A percentile compares a stretch with the other conserved stretches of the same genome.
Conservation (phyloP, 2,113 vertebrate species). For the Potamarius usumacintae region DNA sequence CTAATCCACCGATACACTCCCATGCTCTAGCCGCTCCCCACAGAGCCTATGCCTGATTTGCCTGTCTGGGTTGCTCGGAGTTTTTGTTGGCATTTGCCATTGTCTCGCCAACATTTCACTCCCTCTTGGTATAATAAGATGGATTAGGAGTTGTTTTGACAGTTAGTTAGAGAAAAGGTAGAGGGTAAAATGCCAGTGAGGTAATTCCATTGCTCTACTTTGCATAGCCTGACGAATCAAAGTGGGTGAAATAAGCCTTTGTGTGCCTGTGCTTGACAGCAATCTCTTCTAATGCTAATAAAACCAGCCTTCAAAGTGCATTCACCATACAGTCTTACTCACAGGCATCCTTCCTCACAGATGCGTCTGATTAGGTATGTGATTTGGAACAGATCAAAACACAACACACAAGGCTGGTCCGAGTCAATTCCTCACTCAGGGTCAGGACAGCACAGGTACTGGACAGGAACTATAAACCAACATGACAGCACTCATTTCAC, state of each 20-base stretch:
- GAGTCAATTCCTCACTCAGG: conserved; percentile 34
- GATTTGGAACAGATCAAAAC: conserved; percentile 32
- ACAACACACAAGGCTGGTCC: conserved; percentile 33
- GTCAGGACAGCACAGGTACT: conserved; percentile 49
- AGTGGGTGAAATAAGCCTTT: not conserved
- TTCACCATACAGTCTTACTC: not conserved
- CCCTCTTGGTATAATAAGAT: conserved; percentile 43
- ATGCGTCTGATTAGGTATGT: conserved; percentile 41
- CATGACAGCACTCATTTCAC: conserved; percentile 63
- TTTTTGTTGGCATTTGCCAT: conserved; percentile 51
- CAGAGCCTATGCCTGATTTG: conserved; percentile 34
- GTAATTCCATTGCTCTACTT: conserved; percentile 29
- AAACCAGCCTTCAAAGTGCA: conserved; percentile 14
- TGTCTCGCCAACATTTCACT: conserved; percentile 45
- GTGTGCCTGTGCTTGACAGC: conserved; percentile 2
- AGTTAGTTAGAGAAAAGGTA: conserved; percentile 42
- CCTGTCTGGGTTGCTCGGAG: conserved; percentile 30
- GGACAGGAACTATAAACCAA: conserved; percentile 66
- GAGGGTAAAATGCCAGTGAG: conserved; percentile 30
- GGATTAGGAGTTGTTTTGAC: conserved; percentile 49
- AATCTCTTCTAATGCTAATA: not conserved
- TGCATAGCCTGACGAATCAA: not conserved
- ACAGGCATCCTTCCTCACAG: not conserved
- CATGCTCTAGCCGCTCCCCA: conserved; percentile 56
- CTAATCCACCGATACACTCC: conserved; percentile 72